Conservation (phyloP, 1,140 invertebrate genomes). For the Panulirus ornatus region DNA sequence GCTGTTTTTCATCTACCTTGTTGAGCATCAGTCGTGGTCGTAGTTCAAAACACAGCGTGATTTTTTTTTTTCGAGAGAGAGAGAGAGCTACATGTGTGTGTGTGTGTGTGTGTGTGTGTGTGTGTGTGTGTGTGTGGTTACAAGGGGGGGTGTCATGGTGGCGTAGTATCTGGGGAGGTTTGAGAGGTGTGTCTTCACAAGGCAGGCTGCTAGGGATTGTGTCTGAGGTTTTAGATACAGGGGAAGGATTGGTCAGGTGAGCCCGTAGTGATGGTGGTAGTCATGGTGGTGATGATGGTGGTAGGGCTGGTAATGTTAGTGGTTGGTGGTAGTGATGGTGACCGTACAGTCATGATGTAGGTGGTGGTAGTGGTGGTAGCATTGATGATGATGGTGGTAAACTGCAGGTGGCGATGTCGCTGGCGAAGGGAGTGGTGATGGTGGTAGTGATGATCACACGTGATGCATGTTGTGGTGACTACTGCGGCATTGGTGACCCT, state of each 20-base stretch:
- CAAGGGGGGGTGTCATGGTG: not conserved
- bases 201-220: not conserved
- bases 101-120: conserved; percentile 7
- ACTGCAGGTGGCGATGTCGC: not conserved
- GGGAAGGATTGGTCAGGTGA: not conserved
- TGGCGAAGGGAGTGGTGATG: not conserved
- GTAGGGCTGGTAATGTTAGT: not conserved
- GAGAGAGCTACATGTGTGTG: not conserved
- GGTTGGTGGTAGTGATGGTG: not conserved
- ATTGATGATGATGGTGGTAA: not conserved
- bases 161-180: not conserved
- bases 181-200: not conserved
- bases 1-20: too few species aligned
- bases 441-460: not conserved
- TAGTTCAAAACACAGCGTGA: too few species aligned
- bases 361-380: not conserved
- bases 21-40: too few species aligned
- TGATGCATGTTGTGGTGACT: not conserved
- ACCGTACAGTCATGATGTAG: not conserved
- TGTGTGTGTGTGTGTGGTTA: not conserved
- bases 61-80: too few species aligned
- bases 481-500: not conserved
- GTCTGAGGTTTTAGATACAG: not conserved
- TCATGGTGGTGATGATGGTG: not conserved
- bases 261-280: not conserved